Base-by-base conservation (phyloP, 2,113 vertebrate species). In the Phainopepla nitens region DNA sequence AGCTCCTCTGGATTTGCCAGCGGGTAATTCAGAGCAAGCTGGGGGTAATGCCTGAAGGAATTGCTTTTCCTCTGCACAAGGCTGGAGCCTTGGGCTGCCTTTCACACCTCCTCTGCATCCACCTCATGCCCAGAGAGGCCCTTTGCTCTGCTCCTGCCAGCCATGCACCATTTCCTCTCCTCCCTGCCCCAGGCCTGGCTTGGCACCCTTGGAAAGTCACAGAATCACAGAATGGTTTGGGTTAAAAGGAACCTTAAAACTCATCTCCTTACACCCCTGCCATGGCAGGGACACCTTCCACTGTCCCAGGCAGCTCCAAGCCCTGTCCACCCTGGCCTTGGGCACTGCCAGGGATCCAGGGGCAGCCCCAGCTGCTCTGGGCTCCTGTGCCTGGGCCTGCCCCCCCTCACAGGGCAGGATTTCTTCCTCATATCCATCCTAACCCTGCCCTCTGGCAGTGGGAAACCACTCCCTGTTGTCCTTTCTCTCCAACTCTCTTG, bases 261-360 rank as follows among this genome's bases (percentile, higher is more conserved):
- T 39, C 70, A 35, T 27, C 54, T n/a, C 5, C 11, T 69, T 3
- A 47, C 21, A 35, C 11, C 6, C n/a, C 11, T 54, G 41, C 54
- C n/a, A 41, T 0, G 27, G 41, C n/a, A 76, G 47, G 47, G 41
- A 76, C 29, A 23, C 3, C n/a, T 69, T 4, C n/a, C n/a, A 13
- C 41, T 5, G 0, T 9, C 14, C 25, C 47, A 47, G 53, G 16
- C 0, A 31, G n/a, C 24, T 82, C 41, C 44, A 5, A 71, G 3
- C 10, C 20, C 49, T 0, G 0, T 24, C 51, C 53, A 60, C 0
- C 39, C 29, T 47, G 61, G 47, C 21, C 24, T 23, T 3, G 41
- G n/a, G 1, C 70, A 31, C 3, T 61, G 0, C 29, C 54, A 82
- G 47, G 50, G 25, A 80, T 35, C 17, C 45, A 62, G 53, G 61